Evolutionary conservation across 1,140 invertebrate genomes (phyloP).

Genomic region (Eumaeus atala): DNA sequence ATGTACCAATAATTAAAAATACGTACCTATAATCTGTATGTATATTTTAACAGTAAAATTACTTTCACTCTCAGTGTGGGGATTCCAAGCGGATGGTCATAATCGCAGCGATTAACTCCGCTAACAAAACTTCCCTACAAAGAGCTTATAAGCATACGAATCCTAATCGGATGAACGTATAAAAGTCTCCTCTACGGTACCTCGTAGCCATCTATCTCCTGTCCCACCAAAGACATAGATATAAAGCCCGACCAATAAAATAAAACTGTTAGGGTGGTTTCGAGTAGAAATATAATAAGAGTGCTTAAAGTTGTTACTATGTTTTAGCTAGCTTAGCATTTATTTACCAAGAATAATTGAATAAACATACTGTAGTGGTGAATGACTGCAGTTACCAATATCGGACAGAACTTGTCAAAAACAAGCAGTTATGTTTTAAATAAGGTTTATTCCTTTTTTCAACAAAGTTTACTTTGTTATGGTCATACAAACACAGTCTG

Average conservation of each 20-base stretch:
- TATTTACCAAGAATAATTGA: no score
- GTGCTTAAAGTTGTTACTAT: no score
- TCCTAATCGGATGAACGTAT: constrained; percentile 50
- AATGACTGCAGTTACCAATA: no score
- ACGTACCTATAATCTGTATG: not conserved
- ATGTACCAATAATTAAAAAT: not conserved
- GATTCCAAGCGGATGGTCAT: constrained; percentile 31
- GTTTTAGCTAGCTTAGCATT: no score
- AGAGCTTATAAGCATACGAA: constrained; percentile 44
- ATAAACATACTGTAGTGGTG: no score
- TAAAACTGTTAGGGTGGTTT: no score
- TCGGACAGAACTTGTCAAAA: no score
- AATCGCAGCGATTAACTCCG: constrained; percentile 42
- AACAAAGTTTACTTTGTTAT: no score
- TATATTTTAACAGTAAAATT: not conserved
- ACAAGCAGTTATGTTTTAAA: no score
- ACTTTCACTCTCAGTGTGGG: constrained; percentile 33
- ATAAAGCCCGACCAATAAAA: not conserved
- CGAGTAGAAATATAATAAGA: no score
- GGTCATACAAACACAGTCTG: no score
- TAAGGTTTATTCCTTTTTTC: no score
- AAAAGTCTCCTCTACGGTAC: constrained; percentile 33
- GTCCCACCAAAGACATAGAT: constrained; percentile 3
- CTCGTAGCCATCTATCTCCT: constrained; percentile 14
- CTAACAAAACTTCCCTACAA: constrained; percentile 37